Evolutionary conservation across 2,113 vertebrate genomes (phyloP).

Genomic region (Morone chrysops): DNA sequence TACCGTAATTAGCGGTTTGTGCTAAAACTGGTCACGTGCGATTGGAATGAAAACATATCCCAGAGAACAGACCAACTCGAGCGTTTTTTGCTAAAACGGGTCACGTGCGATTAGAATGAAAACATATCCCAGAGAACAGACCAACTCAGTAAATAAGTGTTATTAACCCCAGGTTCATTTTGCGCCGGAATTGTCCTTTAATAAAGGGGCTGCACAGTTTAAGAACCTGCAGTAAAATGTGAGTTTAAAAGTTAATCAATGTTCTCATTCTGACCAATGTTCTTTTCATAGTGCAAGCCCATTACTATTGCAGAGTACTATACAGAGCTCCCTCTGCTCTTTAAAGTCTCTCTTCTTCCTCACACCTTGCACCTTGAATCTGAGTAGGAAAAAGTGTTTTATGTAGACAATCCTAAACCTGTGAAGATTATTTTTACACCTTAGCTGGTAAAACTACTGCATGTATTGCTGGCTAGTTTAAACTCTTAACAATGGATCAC

Average conservation of each 20-base stretch:
- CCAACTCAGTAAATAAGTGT: too few species aligned
- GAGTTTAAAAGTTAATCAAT: conserved; percentile 8
- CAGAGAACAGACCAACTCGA: too few species aligned
- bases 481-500: neutral
- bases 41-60: too few species aligned
- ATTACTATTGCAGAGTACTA: neutral
- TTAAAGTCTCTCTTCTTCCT: neutral
- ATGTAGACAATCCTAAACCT: neutral
- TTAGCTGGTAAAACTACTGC: neutral
- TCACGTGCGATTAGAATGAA: too few species aligned
- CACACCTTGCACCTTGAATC: conserved; percentile 1
- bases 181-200: too few species aligned
- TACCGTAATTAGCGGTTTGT: too few species aligned
- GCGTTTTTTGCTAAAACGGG: too few species aligned
- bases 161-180: too few species aligned
- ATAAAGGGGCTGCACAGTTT: neutral
- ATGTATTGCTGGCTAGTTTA: neutral
- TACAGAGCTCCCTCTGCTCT: neutral
- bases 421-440: neutral
- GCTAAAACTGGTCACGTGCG: too few species aligned
- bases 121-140: too few species aligned
- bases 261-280: conserved; percentile 1
- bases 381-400: neutral
- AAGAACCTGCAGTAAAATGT: neutral
- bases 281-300: conserved; percentile 7